These are phyloP conservation scores for Bothrops jararaca DNA, from an alignment of 2,113 vertebrate genomes.

Conservation along the genomic window DNA sequence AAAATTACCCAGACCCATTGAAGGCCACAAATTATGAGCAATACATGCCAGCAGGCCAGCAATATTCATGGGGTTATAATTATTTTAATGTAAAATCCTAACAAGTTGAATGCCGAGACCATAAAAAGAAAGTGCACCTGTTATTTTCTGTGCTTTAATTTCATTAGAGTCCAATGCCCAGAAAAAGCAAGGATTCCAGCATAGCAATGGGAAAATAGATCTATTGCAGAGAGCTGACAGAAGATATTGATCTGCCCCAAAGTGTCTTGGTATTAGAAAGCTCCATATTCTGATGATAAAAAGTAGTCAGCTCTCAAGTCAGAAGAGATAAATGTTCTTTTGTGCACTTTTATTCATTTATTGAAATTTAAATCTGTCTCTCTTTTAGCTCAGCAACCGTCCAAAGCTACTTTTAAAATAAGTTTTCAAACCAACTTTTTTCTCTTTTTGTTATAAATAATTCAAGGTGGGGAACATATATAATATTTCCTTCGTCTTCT, in stretches of 20 bases:
- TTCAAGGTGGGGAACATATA: not conserved
- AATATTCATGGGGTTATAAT: conserved; percentile 8
- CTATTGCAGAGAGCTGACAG: not conserved
- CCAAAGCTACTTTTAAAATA: not conserved
- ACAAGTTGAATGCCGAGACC: conserved; percentile 16
- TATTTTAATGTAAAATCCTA: conserved; percentile 27
- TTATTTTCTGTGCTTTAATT: not conserved
- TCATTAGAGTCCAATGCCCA: not conserved
- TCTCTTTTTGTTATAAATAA: not conserved
- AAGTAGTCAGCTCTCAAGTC: not conserved
- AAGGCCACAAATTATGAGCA: conserved; percentile 22
- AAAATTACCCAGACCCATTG: conserved; percentile 11
- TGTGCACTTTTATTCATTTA: not conserved
- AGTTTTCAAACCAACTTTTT: not conserved
- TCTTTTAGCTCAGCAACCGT: not conserved
- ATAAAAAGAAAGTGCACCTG: not conserved
- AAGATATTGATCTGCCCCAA: not conserved
- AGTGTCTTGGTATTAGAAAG: not conserved
- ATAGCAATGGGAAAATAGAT: not conserved
- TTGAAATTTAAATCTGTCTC: not conserved
- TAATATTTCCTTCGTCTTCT: not conserved
- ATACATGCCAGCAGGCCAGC: conserved; percentile 18
- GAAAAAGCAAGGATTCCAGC: conserved; percentile 4
- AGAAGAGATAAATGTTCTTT: not conserved
- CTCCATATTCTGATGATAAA: not conserved